phyloP scores from a whole-genome alignment of 64 coral and sea anemone species.

The Hydrozoanthus tunicans region DNA sequence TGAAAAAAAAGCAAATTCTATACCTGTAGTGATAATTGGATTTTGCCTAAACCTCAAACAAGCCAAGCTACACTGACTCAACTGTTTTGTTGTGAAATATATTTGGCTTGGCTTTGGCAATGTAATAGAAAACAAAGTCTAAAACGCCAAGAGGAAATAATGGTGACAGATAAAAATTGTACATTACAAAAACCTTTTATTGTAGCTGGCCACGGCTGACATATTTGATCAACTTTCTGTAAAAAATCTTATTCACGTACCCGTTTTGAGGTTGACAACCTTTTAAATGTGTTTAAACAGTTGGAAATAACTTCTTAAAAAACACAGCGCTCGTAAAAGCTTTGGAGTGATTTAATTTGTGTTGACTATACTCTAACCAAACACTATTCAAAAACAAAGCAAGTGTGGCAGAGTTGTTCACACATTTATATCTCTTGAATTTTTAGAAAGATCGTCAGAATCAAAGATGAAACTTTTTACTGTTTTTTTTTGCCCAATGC shows the following conservation, averaged over 20 bases:
- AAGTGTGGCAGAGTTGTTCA: slow-evolving; percentile 16
- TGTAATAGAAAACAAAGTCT: background rate
- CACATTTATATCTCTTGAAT: background rate
- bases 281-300: slow-evolving; percentile 33
- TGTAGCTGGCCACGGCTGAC: background rate
- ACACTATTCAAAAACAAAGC: slow-evolving; percentile 34
- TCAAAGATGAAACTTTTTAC: background rate
- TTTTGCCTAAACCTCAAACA: too few species aligned
- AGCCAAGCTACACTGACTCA: too few species aligned
- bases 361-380: slow-evolving; percentile 14
- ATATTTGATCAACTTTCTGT: background rate
- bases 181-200: slow-evolving; percentile 15
- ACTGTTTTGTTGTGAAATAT: background rate
- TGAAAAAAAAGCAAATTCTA: too few species aligned
- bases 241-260: background rate
- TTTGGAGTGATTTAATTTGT: slow-evolving; percentile 55
- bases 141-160: background rate
- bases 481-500: background rate
- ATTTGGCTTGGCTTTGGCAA: background rate
- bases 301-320: slow-evolving; percentile 29
- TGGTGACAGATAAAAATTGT: slow-evolving; percentile 5
- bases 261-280: background rate
- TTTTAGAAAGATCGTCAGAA: background rate
- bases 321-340: slow-evolving; percentile 19
- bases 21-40: too few species aligned